These are phyloP conservation scores for Tokudaia muenninki DNA, from an alignment of 2,797 vertebrate species.

Conservation along the genomic window DNA sequence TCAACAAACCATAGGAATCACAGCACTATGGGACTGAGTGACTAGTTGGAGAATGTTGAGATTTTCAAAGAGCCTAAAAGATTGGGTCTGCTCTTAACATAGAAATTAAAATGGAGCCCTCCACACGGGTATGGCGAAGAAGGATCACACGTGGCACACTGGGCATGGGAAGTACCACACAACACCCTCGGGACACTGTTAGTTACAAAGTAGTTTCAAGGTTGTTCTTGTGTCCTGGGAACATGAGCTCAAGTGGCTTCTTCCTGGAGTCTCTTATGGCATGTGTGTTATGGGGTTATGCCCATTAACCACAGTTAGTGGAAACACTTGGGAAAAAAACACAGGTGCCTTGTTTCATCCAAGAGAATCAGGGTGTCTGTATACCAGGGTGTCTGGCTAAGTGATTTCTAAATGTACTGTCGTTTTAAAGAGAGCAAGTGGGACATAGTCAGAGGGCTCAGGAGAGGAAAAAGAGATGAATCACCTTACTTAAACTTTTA, in stretches of 20 bases:
- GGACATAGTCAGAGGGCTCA: not conserved
- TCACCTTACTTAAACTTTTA: not conserved
- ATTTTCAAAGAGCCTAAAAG: not conserved
- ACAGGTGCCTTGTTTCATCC: not conserved
- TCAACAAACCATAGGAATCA: not conserved
- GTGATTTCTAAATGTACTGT: not conserved
- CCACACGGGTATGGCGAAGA: not conserved
- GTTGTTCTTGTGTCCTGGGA: not conserved
- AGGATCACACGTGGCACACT: accelerated
- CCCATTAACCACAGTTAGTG: not conserved
- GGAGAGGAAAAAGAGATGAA: not conserved
- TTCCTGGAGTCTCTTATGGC: not conserved
- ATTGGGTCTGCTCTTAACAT: too few relatives aligned
- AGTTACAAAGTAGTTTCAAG: not conserved
- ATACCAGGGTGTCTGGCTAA: not conserved
- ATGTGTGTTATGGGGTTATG: not conserved
- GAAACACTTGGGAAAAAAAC: not conserved
- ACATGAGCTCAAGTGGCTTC: not conserved
- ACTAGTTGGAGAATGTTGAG: not conserved
- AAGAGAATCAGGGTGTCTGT: not conserved
- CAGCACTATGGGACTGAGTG: accelerated
- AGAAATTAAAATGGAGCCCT: not conserved
- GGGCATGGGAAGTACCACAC: not conserved
- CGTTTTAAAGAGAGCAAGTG: not conserved
- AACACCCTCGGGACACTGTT: accelerated